Evolutionary conservation across 2,113 vertebrate genomes (phyloP), one percentile per base, ranked within the genome.

Genomic region (Lutjanus erythropterus): DNA sequence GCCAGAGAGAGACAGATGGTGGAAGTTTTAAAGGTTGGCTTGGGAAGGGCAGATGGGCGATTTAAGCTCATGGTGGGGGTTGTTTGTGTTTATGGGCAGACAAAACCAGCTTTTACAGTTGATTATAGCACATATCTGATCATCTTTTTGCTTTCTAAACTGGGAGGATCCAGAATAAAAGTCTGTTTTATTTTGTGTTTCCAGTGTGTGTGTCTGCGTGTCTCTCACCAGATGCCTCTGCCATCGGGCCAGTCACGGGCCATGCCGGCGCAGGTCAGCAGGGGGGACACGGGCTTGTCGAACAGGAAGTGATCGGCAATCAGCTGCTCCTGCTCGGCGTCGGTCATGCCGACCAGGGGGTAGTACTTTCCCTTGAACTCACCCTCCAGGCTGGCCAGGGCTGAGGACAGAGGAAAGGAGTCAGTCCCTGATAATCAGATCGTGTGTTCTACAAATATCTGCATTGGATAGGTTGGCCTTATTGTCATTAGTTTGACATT

Each of bases 351-450:
- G 19, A 89, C 89, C 92, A 99, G 95, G 5, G 97, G 97, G 91
- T 97, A 99, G 91, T 99, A 99, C 61, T 97, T 97, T n/a, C 97
- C 97, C 93, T 98, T 97, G 92, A 99, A 96, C 93, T 99, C 97
- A 0, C 96, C 97, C 0, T 95, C 94, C 94, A 99, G 92, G 92
- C 94, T 96, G 95, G 93, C 87, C 88, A 99, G 93, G 31, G 97
- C 97, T 99, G 90, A 56, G 44, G 55, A 61, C 18, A 16, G 21
- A 31, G 5, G 6, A 19, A 42, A 39, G 9, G 61, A 31, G 55
- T 80, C 33, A 61, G 77, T 39, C 11, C 46, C 60, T 23, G 35
- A 25, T 2, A n/a, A n/a, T n/a, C n/a, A n/a, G n/a, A n/a, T n/a
- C n/a, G n/a, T 8, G 9, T 6, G 1, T 31, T 23, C 23, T 41